phyloP scores from a whole-genome alignment of 2,797 vertebrate genomes.

The Spizella passerina region DNA sequence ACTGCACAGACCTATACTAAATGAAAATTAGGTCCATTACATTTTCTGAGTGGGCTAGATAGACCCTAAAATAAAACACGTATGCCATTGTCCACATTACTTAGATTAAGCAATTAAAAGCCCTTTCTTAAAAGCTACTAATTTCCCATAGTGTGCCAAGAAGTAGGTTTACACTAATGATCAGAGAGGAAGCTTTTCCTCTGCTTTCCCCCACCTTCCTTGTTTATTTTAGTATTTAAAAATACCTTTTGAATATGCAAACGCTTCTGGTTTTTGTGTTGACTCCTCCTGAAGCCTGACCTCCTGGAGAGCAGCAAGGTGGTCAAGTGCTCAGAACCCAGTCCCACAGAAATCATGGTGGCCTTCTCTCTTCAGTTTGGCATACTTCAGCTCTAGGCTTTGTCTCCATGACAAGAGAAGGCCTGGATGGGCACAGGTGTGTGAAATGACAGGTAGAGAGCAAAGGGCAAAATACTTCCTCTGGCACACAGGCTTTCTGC shows the following conservation, averaged over 20 bases:
- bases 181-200: background rate
- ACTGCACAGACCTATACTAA: slow-evolving; percentile 87
- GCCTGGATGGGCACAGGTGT: background rate
- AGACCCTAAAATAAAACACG: slow-evolving; percentile 84
- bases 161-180: slow-evolving; percentile 68
- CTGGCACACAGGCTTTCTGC: background rate
- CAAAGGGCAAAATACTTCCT: background rate
- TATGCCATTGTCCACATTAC: slow-evolving; percentile 81
- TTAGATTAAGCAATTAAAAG: slow-evolving; percentile 84
- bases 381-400: background rate
- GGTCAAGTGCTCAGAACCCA: background rate
- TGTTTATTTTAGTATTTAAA: slow-evolving; percentile 52
- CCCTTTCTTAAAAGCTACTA: slow-evolving; percentile 78
- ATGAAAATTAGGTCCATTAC: slow-evolving; percentile 87
- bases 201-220: slow-evolving; percentile 11
- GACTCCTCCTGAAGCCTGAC: background rate
- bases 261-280: background rate
- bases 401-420: background rate
- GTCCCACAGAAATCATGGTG: background rate
- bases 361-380: background rate
- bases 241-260: background rate
- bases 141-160: slow-evolving; percentile 70
- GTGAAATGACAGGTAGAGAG: background rate
- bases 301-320: background rate
- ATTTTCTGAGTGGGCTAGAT: slow-evolving; percentile 81